These are phyloP conservation scores for Turdus rufiventris DNA, from an alignment of 2,113 vertebrate species.

Conservation along the genomic window DNA sequence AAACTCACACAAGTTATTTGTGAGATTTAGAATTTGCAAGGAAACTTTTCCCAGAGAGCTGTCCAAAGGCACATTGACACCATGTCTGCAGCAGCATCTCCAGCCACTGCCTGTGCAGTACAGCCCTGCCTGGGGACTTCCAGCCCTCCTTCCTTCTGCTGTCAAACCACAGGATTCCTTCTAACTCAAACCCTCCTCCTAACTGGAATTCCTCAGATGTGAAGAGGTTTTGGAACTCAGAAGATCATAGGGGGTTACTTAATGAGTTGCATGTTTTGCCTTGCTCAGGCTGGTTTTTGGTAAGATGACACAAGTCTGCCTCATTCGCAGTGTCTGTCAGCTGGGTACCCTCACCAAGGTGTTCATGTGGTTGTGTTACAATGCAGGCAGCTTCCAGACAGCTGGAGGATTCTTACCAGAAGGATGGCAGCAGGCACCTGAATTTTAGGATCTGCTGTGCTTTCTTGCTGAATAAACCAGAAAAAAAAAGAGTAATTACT, in stretches of 20 bases:
- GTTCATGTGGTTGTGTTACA: background rate
- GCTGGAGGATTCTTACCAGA: background rate
- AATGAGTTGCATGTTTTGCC: background rate
- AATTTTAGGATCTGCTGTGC: background rate
- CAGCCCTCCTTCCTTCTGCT: background rate
- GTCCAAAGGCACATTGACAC: rapidly evolving
- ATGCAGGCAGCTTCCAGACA: background rate
- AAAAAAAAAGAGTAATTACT: background rate
- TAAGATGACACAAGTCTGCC: background rate
- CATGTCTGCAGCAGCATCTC: background rate
- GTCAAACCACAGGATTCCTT: background rate
- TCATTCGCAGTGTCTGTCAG: background rate
- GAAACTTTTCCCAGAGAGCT: background rate
- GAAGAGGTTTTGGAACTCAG: background rate
- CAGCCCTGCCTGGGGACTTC: background rate
- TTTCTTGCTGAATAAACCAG: background rate
- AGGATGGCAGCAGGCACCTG: background rate
- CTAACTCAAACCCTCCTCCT: background rate
- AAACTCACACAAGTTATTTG: background rate
- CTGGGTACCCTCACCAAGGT: background rate
- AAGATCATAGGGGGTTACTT: background rate
- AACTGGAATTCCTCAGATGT: background rate
- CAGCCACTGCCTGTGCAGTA: background rate
- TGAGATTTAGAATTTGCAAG: background rate
- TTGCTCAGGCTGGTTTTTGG: background rate